These are phyloP conservation scores for Stenotaenia linearis DNA, from an alignment of 2,888 invertebrate genomes.

Conservation along the genomic window DNA sequence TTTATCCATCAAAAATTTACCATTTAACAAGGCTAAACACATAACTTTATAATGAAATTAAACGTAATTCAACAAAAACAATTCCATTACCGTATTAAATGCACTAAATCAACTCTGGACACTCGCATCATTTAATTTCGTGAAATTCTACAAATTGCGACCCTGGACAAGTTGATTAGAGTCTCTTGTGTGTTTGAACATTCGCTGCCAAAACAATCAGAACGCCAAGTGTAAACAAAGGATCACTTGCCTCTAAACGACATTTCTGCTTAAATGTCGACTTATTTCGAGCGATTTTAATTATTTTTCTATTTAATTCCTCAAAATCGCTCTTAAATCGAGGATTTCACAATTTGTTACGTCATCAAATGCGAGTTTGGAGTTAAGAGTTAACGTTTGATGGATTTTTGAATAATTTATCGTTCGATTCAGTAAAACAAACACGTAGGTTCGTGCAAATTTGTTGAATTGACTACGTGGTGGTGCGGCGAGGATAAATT, in stretches of 20 bases:
- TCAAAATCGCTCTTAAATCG: not conserved
- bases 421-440: not conserved
- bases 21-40: no score
- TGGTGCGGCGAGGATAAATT: not conserved
- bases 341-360: no score
- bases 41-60: no score
- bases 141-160: not conserved
- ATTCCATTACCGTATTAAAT: not conserved
- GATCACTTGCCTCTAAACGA: not conserved
- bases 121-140: not conserved
- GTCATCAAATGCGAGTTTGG: no score
- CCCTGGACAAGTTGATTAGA: not conserved
- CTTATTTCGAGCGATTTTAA: not conserved
- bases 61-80: not conserved
- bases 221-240: not conserved
- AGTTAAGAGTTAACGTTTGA: no score
- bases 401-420: no score
- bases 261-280: not conserved
- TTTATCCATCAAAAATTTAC: not conserved
- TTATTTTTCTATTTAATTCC: not conserved
- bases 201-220: not conserved
- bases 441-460: not conserved
- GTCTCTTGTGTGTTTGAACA: not conserved
- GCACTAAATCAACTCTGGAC: not conserved
- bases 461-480: not conserved